Percentiles rank a stretch among this genome's conserved stretches.
Conservation (phyloP, 2,797 vertebrate genomes). For the Clamator glandarius region DNA sequence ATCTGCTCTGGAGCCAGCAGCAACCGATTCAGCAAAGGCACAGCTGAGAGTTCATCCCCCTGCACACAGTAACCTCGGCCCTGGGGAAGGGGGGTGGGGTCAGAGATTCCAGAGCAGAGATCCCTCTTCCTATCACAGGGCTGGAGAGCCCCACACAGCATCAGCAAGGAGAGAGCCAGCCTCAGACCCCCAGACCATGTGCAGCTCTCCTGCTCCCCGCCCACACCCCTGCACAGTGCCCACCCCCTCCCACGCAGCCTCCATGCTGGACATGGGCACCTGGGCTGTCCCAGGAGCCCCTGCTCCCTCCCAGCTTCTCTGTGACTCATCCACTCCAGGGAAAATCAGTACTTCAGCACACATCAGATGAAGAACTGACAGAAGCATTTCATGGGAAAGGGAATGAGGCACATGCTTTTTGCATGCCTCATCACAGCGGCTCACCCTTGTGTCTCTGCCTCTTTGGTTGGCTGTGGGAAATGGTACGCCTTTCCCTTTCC, state of each 20-base stretch:
- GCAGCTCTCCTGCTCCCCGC: not conserved
- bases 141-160: not conserved
- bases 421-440: constrained; percentile 29
- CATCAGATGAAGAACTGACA: not conserved
- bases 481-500: not conserved
- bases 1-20: not conserved
- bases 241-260: not conserved
- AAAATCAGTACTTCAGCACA: constrained; percentile 9
- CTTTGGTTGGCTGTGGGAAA: constrained; percentile 46
- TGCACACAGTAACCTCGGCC: not conserved
- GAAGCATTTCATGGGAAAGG: constrained; percentile 55
- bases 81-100: accelerated
- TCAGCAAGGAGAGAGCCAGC: not conserved
- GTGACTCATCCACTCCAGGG: constrained; percentile 52
- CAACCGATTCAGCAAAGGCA: not conserved
- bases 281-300: not conserved
- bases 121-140: not conserved
- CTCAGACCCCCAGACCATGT: not conserved
- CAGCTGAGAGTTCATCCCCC: not conserved
- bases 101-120: not conserved
- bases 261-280: not conserved
- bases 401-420: constrained; percentile 1
- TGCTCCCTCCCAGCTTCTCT: not conserved
- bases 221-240: not conserved
- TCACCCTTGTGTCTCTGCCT: not conserved